Base-by-base conservation (phyloP, 2,888 invertebrate species). In the Drosophila meridiana region DNA sequence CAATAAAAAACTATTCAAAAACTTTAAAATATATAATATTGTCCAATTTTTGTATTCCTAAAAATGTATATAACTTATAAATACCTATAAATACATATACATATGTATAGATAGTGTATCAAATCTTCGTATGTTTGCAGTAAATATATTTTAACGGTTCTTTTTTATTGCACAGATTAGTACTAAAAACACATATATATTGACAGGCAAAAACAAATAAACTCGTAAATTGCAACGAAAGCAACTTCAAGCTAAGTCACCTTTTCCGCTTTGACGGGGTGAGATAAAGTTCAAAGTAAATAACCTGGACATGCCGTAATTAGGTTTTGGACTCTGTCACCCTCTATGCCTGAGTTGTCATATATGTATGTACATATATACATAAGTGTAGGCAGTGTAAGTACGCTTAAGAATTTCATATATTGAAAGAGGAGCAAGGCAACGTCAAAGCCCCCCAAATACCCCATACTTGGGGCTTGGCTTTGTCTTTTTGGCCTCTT, bases 381-480 rank as follows among this genome's bases (percentile, higher is more conserved):
- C 32, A 11, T 47, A 4, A 36, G 59, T 55, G 38, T 59, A 48
- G 34, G 45, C 74, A 79, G 70, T 76, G 77, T 71, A 72, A 69
- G 76, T 89, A 85, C 89, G 80, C 77, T 66, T 61, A 83, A 89
- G 89, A 89, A 85, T 85, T 82, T 73, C 77, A 73, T 69, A 87
- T 75, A 87, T 75, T 68, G 69, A 59, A 71, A 70, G 82, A 79
- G 53, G 63, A 65, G 56, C 59, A 65, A 61, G 69, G 65, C 84
- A 87, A 77, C 71, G 80, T 72, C 72, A 77, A 63, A 69, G 48
- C 47, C 43, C 43, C 26, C 32, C n/a, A 38, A 43, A 43, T 62
- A 52, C 32, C 53, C 45, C 43, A 52, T 52, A 45, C 47, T 58
- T 65, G 66, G 60, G 76, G 70, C 58, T 67, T 69, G 68, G 68